Conservation (phyloP, 64 coral and sea anemone genomes). For the Orbicella faveolata region DNA sequence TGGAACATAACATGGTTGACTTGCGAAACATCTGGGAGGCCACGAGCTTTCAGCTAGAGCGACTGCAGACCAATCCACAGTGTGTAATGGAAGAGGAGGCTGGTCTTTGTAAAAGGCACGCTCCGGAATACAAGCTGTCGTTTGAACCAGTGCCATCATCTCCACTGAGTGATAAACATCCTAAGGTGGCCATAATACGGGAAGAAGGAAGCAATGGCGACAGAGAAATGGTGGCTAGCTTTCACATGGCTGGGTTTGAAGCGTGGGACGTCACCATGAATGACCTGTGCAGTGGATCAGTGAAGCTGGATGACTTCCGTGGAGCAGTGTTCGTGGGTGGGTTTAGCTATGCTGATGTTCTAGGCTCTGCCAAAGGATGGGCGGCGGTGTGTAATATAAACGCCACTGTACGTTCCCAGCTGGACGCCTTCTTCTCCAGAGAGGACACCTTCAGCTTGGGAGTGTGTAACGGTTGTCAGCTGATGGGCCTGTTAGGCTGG, state of each 20-base stretch:
- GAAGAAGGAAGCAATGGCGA: conserved; percentile 99
- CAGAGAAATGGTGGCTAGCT: conserved; percentile 90
- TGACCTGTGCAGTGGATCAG: conserved; percentile 70
- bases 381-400: conserved; percentile 94
- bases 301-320: conserved; percentile 84
- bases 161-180: not conserved
- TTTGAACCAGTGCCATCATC: conserved; percentile 57
- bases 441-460: conserved; percentile 88
- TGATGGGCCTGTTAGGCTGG: conserved; percentile 95
- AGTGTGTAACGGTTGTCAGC: conserved; percentile 94
- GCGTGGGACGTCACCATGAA: conserved; percentile 95
- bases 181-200: conserved; percentile 89
- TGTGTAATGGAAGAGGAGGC: conserved; percentile 85
- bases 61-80: conserved; percentile 79
- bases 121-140: conserved; percentile 73
- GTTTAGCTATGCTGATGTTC: conserved; percentile 95
- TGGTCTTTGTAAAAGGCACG: conserved; percentile 66
- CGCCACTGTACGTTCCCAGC: conserved; percentile 51
- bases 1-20: conserved; percentile 88
- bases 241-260: conserved; percentile 91
- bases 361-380: conserved; percentile 97
- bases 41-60: conserved; percentile 94
- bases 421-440: conserved; percentile 80
- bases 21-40: conserved; percentile 94
- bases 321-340: conserved; percentile 95